phyloP scores from a whole-genome alignment of 2,113 vertebrate species.

The Pelvicachromis taeniatus region DNA sequence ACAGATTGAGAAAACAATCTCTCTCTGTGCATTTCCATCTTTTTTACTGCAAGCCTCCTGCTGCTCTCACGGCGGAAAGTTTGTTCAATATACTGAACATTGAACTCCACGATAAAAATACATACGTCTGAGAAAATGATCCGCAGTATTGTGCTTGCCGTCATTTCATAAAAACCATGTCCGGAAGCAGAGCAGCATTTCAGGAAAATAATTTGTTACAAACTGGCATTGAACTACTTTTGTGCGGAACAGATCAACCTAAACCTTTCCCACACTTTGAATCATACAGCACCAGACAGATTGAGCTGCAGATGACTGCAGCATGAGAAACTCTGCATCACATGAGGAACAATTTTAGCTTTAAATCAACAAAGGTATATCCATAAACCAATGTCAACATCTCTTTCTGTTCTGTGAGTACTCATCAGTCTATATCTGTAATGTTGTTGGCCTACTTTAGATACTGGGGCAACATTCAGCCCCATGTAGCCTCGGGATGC shows the following conservation, averaged over 20 bases:
- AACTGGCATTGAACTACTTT: neutral
- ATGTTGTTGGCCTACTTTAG: constrained; percentile 47
- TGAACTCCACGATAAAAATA: neutral
- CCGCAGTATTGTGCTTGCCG: neutral
- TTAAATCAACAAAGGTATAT: constrained; percentile 44
- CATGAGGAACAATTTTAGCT: constrained; percentile 26
- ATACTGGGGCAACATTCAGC: constrained; percentile 9
- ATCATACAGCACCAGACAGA: neutral
- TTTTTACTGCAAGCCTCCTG: neutral
- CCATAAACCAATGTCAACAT: constrained; percentile 43
- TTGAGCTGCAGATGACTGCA: constrained; percentile 7
- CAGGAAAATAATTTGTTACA: neutral
- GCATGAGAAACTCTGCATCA: constrained; percentile 10
- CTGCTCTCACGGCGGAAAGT: neutral
- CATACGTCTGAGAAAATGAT: neutral
- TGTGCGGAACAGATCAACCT: neutral
- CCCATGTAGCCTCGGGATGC: constrained; percentile 20
- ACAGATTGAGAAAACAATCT: constrained; percentile 49
- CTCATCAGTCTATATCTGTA: constrained; percentile 3
- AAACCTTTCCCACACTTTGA: neutral
- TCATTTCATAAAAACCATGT: neutral
- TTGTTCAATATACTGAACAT: neutral
- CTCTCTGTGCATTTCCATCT: constrained; percentile 17
- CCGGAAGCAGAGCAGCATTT: neutral
- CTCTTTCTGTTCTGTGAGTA: constrained; percentile 8